Base-by-base conservation (phyloP, 1,140 invertebrate species). In the Drosophila bipectinata region DNA sequence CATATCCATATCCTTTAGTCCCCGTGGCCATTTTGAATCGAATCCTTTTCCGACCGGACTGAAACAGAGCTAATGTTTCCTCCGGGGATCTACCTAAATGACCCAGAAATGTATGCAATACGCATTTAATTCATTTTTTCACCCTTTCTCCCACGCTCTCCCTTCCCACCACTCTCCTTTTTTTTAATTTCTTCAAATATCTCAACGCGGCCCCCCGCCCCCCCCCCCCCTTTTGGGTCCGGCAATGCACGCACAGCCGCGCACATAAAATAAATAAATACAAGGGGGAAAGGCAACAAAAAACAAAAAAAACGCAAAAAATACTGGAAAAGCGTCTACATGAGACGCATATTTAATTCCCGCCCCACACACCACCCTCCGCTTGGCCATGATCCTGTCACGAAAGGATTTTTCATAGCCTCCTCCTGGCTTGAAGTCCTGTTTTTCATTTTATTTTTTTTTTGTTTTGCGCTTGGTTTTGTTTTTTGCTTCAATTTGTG, bases 331-430 rank as follows among this genome's bases (percentile, higher is more conserved):
- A 48, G 34, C 73, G 54, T 71, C 77, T 85, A 85, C 82, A 85
- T 85, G 81, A 81, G 81, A 72, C 81, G 81, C 82, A 85, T 85
- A 85, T 87, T 85, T 85, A 85, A 85, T 85, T 81, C 63, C 45
- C 68, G 60, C 41, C 14, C n/a, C n/a, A 75, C 63, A 39, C 68
- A 60, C 14, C 41, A 14, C n/a, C 41, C 41, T 28, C 26, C 26
- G 26, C 26, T n/a, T 15, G 14, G 14, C 8, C 49, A 28, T 41
- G 12, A 18, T 18, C 44, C 49, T 59, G 63, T 63, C 68, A 78
- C 82, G 75, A 81, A 85, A 87, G 81, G 81, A 85, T 85, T 85
- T 67, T 87, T 76, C 81, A 85, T 63, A 34, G 73, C 67, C 67
- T 77, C 34, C 59, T 77, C 39, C 59, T 77, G 56, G 59, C 58